A percentile compares a stretch with the other conserved stretches of the same genome.
Conservation (phyloP, 1,140 invertebrate species). For the Caenorhabditis inopinata region DNA sequence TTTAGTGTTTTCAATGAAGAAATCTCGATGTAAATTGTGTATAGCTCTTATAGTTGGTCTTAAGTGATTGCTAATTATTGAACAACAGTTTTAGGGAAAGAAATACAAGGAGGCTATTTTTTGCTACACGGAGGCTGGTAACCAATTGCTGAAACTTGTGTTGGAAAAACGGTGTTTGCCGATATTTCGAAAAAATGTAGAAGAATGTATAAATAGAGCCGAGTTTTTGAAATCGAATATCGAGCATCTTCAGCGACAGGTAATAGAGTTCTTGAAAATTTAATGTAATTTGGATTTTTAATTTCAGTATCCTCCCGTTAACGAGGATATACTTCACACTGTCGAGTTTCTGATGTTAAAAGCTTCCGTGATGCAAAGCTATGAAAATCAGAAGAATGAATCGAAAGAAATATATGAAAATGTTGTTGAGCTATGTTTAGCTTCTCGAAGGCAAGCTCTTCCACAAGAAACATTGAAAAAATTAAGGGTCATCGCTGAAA, state of each 20-base stretch:
- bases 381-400: background rate
- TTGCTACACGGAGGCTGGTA: conserved; percentile 41
- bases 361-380: background rate
- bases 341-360: conserved; percentile 41
- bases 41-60: too few relatives aligned
- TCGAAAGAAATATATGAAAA: conserved; percentile 24
- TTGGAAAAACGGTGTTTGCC: conserved; percentile 18
- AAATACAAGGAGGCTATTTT: conserved; percentile 47
- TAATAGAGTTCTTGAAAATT: background rate
- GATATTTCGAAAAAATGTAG: conserved; percentile 39
- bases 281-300: background rate
- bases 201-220: conserved; percentile 41
- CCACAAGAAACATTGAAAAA: conserved; percentile 5
- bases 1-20: too few relatives aligned
- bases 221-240: conserved; percentile 41
- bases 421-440: background rate
- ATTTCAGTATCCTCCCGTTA: background rate
- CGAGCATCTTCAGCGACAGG: background rate
- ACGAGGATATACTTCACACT: conserved; percentile 10
- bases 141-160: conserved; percentile 24
- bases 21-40: too few relatives aligned
- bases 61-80: background rate
- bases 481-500: background rate
- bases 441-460: background rate
- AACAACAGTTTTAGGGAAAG: background rate